Base-by-base conservation (phyloP, 2,888 invertebrate species). In the Epinotia brunnichana region DNA sequence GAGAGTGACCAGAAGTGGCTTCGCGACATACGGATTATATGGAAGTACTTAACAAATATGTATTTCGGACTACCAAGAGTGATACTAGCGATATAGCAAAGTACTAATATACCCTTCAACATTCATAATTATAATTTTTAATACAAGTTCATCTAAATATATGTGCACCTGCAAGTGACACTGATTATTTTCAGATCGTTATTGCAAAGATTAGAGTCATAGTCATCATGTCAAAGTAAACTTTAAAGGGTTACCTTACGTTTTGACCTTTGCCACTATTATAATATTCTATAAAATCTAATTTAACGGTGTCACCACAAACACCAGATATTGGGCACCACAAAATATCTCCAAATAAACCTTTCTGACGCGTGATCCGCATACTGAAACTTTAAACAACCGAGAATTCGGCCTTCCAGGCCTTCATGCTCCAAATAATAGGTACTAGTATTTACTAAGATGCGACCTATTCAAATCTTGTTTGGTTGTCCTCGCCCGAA, bases 381-480 rank as follows among this genome's bases (percentile, higher is more conserved):
- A 88, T 89, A 85, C 83, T 77, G 78, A 85, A 83, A 82, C 76
- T 80, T 82, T 80, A 82, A 82, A 84, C 80, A 84, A 81, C 80
- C 78, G 78, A 51, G 41, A 53, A 61, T 54, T 66, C 51, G 39
- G 76, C 77, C 76, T 80, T 77, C 76, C 69, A 75, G 80, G 81
- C 79, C 78, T 82, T 60, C 61, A 56, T 53, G 68, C 62, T 63
- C 68, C 73, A 69, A 59, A 63, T 73, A 68, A 62, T 62, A 72
- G 67, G 69, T 63, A 51, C 70, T 69, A 71, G 41, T 71, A 69
- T 73, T 73, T 73, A 73, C 73, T 69, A 51, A 73, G 69, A 73
- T 63, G 69, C 67, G 67, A 68, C 62, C 73, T 73, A 73, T 73
- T 73, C 73, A 73, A 73, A 73, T 69, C 73, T 69, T 73, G 69